Conservation (phyloP, 1,140 invertebrate genomes). For the Eufriesea mexicana region DNA sequence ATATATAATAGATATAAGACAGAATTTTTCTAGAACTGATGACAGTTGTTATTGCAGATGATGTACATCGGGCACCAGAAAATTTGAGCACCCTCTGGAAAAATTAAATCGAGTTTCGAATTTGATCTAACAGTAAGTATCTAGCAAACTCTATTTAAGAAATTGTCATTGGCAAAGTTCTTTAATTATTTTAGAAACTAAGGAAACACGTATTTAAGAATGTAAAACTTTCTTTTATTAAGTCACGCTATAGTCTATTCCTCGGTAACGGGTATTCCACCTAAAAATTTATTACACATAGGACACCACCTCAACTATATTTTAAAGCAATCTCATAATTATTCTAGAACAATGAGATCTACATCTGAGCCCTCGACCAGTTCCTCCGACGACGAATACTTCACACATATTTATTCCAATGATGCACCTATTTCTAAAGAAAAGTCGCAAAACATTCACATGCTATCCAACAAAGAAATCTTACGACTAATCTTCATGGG, state of each 20-base stretch:
- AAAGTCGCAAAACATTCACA: neutral
- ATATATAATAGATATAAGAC: neutral
- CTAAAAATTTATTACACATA: no score
- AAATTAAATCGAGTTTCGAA: neutral
- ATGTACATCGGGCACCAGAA: no score
- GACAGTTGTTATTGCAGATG: neutral
- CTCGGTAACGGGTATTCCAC: no score
- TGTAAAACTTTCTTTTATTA: no score
- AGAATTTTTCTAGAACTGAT: neutral
- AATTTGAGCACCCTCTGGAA: rapidly evolving
- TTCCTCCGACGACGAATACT: neutral
- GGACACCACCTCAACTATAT: no score
- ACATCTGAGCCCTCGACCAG: neutral
- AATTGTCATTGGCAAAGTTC: no score
- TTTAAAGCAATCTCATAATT: neutral
- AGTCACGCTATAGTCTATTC: no score
- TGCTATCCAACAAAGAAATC: neutral
- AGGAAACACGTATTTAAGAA: no score
- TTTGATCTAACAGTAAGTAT: neutral
- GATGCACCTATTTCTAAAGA: neutral
- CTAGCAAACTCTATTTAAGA: no score
- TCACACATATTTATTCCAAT: neutral
- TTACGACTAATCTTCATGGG: neutral
- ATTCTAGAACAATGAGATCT: neutral
- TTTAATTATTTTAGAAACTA: no score